A percentile compares a stretch with the other conserved stretches of the same genome.
phyloP scores from a whole-genome alignment of 2,888 invertebrate genomes.

The Julus scandinavius region DNA sequence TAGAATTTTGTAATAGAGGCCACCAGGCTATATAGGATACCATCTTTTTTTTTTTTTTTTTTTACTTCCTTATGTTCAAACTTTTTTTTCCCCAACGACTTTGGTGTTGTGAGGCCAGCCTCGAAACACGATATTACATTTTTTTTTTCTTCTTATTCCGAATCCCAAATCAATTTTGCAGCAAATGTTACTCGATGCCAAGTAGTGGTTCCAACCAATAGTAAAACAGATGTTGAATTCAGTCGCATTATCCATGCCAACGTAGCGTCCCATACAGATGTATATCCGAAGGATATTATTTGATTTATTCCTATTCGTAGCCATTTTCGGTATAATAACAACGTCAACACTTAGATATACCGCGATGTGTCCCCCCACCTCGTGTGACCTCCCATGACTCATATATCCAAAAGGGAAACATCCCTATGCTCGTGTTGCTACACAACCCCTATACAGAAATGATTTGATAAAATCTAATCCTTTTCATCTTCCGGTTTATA shows the following conservation, averaged over 20 bases:
- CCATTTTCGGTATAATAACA: slow-evolving; percentile 42
- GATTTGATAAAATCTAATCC: background rate
- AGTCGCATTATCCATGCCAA: slow-evolving; percentile 29
- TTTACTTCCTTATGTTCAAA: background rate
- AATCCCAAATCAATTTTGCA: slow-evolving; percentile 32
- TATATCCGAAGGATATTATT: background rate
- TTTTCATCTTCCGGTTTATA: background rate
- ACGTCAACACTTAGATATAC: background rate
- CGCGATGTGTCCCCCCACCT: background rate
- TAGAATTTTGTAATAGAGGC: background rate
- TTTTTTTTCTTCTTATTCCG: background rate
- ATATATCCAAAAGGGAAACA: background rate
- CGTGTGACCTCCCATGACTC: background rate
- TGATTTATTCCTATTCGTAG: slow-evolving; percentile 32
- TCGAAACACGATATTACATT: slow-evolving; percentile 30
- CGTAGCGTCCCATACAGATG: background rate
- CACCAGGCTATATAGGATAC: too few species aligned
- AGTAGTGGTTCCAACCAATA: slow-evolving; percentile 17
- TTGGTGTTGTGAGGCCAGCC: slow-evolving; percentile 14
- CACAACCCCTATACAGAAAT: background rate
- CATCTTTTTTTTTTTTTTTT: too few species aligned
- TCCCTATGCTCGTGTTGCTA: background rate
- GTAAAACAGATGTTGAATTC: slow-evolving; percentile 37
- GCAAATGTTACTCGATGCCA: slow-evolving; percentile 42
- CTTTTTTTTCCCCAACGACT: slow-evolving; percentile 9